Evolutionary conservation across 2,113 vertebrate species (phyloP).

Genomic region (Pogonocichla stellata): DNA sequence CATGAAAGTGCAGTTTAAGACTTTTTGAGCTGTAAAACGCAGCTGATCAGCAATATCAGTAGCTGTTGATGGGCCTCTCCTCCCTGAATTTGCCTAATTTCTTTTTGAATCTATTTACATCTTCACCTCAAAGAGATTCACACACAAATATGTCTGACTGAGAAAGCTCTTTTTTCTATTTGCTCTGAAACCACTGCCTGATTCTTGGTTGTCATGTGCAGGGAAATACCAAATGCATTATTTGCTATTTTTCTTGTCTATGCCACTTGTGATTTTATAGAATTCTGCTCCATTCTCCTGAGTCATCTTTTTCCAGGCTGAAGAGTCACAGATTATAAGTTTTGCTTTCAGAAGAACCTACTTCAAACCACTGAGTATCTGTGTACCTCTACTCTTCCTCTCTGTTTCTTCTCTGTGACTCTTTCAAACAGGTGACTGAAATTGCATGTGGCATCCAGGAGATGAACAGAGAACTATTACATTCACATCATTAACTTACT

Average conservation of each 20-base stretch:
- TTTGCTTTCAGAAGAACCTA: not conserved
- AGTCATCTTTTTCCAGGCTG: not conserved
- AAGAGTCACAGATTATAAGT: not conserved
- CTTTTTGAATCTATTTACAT: not conserved
- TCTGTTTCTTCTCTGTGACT: not conserved
- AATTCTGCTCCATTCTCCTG: not conserved
- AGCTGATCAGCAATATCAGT: not conserved
- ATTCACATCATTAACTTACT: not conserved
- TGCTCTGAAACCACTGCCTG: not conserved
- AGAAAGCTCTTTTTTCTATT: not conserved
- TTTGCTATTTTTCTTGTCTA: not conserved
- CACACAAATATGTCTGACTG: not conserved
- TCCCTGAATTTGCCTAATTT: not conserved
- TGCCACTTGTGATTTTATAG: not conserved
- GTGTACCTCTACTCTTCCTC: not conserved
- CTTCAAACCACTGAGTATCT: not conserved
- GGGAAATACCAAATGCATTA: not conserved
- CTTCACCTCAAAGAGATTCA: not conserved
- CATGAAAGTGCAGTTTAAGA: not conserved
- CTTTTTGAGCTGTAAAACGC: not conserved
- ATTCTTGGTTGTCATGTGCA: not conserved
- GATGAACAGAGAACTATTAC: not conserved
- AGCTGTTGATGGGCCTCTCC: not conserved
- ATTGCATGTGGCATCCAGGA: not conserved
- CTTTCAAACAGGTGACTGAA: not conserved